phyloP scores from a whole-genome alignment of 2,797 vertebrate genomes.

The Galago senegalensis region DNA sequence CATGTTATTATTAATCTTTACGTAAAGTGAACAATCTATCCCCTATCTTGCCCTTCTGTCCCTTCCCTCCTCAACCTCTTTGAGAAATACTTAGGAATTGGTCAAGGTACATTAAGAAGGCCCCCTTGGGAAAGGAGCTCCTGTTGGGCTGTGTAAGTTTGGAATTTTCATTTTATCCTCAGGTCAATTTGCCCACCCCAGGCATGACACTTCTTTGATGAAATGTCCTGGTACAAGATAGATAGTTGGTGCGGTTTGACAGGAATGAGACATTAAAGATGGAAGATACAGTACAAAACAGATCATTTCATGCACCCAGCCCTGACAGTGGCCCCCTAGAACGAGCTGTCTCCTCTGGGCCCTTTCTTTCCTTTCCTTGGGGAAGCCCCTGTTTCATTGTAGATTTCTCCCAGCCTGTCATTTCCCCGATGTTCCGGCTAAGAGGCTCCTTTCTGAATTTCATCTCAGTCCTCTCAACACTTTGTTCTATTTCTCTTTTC shows the following conservation, averaged over 20 bases:
- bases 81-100: background rate
- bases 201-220: conserved; percentile 67
- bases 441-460: background rate
- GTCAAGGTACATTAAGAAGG: background rate
- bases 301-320: conserved; percentile 36
- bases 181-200: conserved; percentile 71
- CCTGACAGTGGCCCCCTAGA: conserved; percentile 18
- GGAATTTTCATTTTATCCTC: conserved; percentile 75
- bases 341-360: background rate
- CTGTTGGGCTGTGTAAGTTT: conserved; percentile 48
- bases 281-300: conserved; percentile 63
- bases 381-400: background rate
- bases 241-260: conserved; percentile 54
- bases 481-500: background rate
- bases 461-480: background rate
- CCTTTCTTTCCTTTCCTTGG: background rate
- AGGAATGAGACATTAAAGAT: conserved; percentile 66
- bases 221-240: conserved; percentile 65
- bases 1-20: conserved; percentile 30
- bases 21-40: background rate
- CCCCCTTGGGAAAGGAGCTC: background rate
- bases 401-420: background rate
- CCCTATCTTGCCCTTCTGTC: background rate
- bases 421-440: background rate
- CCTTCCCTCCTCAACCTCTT: background rate